Evolutionary conservation across 1,140 invertebrate genomes (phyloP).

Genomic region (Drosophila tristis): DNA sequence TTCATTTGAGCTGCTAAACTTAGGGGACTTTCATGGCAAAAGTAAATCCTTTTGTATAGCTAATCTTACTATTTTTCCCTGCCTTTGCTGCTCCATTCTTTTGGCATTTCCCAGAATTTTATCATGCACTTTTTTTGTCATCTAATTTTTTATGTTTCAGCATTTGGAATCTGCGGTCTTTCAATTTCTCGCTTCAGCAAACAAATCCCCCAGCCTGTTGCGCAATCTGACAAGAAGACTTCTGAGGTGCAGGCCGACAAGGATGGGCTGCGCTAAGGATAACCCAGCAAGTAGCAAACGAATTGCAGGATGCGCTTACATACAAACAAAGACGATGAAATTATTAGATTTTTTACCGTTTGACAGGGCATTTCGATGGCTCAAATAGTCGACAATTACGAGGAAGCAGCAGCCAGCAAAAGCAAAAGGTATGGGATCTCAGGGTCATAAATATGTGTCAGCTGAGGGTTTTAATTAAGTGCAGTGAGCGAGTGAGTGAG

Average conservation of each 20-base stretch:
- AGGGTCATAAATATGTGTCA: constrained; percentile 72
- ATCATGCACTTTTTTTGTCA: background rate
- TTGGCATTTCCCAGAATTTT: constrained; percentile 13
- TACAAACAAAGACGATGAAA: constrained; percentile 51
- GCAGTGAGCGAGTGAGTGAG: background rate
- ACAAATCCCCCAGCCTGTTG: constrained; percentile 55
- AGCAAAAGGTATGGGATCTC: constrained; percentile 29
- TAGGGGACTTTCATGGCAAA: no score
- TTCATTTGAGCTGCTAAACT: no score
- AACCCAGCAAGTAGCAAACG: constrained; percentile 56
- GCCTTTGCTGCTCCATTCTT: background rate
- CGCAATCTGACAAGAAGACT: constrained; percentile 28
- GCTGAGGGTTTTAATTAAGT: constrained; percentile 70
- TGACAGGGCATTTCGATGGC: constrained; percentile 44
- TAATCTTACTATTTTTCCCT: background rate
- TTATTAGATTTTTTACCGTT: constrained; percentile 74
- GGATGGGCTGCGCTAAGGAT: constrained; percentile 24
- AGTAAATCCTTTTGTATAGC: background rate
- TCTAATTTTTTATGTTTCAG: constrained; percentile 16
- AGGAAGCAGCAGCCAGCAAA: constrained; percentile 54
- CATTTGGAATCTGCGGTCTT: constrained; percentile 36
- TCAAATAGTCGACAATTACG: constrained; percentile 63
- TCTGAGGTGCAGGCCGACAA: constrained; percentile 40
- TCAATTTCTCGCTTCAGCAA: constrained; percentile 51
- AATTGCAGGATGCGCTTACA: constrained; percentile 34